phyloP scores from a whole-genome alignment of 1,140 invertebrate species.

The Drosophila tristis region DNA sequence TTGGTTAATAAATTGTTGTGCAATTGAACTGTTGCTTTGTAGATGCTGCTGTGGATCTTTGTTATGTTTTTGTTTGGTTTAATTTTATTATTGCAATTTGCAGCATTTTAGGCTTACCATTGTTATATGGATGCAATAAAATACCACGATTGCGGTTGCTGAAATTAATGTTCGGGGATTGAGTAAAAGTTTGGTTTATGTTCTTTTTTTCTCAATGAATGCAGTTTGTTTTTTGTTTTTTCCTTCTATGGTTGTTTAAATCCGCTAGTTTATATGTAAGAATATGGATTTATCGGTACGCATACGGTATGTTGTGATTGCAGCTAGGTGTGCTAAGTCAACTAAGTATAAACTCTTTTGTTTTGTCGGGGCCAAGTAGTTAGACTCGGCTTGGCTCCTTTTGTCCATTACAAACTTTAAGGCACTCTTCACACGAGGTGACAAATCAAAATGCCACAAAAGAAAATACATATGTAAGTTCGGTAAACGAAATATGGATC shows the following conservation, averaged over 20 bases:
- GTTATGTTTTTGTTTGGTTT: constrained; percentile 47
- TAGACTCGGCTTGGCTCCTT: constrained; percentile 64
- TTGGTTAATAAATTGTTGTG: constrained; percentile 50
- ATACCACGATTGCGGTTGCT: constrained; percentile 85
- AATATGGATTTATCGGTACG: constrained; percentile 21
- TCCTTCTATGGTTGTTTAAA: constrained; percentile 29
- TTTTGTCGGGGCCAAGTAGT: constrained; percentile 38
- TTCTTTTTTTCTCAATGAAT: constrained; percentile 32
- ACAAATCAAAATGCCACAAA: constrained; percentile 65
- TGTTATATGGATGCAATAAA: constrained; percentile 86
- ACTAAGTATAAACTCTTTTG: constrained; percentile 52
- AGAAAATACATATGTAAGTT: constrained; percentile 44
- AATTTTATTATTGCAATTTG: constrained; percentile 68
- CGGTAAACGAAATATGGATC: constrained; percentile 45
- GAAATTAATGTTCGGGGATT: constrained; percentile 81
- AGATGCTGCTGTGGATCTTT: constrained; percentile 48
- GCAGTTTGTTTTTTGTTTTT: constrained; percentile 36
- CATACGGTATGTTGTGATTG: constrained; percentile 35
- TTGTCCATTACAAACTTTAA: constrained; percentile 81
- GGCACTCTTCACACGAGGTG: constrained; percentile 66
- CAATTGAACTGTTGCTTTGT: constrained; percentile 59
- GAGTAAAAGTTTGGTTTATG: constrained; percentile 70
- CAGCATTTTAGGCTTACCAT: constrained; percentile 85
- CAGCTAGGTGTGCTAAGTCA: constrained; percentile 65
- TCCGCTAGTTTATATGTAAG: constrained; percentile 46